Conservation (phyloP, 1,140 invertebrate genomes). For the Dinoponera quadriceps region DNA sequence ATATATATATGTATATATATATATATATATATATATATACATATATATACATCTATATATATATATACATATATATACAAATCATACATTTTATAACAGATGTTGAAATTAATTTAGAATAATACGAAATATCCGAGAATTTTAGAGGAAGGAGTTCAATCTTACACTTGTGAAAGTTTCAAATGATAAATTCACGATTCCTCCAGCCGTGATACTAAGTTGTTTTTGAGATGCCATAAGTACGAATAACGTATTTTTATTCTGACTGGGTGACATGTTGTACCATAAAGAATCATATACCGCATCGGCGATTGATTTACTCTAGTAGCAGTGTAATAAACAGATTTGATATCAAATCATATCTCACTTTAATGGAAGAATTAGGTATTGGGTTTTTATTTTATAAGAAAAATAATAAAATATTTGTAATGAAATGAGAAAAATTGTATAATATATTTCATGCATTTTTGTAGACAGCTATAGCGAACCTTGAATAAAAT, state of each 20-base stretch:
- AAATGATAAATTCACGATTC: conserved; percentile 51
- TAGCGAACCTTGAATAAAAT: too few relatives aligned
- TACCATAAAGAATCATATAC: conserved; percentile 57
- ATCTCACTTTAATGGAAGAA: too few relatives aligned
- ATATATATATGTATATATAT: too few relatives aligned
- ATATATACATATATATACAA: not conserved
- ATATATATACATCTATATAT: too few relatives aligned
- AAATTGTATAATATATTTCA: too few relatives aligned
- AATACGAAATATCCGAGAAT: conserved; percentile 10
- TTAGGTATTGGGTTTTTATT: too few relatives aligned
- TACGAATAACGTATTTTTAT: conserved; percentile 43
- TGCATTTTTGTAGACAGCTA: too few relatives aligned
- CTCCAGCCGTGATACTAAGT: conserved; percentile 45
- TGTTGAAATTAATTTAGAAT: not conserved
- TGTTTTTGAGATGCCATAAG: conserved; percentile 46
- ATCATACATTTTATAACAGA: not conserved
- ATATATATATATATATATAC: too few relatives aligned
- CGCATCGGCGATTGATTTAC: conserved; percentile 37
- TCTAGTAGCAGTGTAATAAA: too few relatives aligned
- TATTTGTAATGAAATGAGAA: too few relatives aligned
- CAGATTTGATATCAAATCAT: too few relatives aligned
- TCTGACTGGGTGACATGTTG: conserved; percentile 24
- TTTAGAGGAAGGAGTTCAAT: not conserved
- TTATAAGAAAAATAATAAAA: too few relatives aligned
- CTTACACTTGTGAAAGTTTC: conserved; percentile 50